Conservation (phyloP, 1,140 invertebrate genomes). For the Drosophila tani region DNA sequence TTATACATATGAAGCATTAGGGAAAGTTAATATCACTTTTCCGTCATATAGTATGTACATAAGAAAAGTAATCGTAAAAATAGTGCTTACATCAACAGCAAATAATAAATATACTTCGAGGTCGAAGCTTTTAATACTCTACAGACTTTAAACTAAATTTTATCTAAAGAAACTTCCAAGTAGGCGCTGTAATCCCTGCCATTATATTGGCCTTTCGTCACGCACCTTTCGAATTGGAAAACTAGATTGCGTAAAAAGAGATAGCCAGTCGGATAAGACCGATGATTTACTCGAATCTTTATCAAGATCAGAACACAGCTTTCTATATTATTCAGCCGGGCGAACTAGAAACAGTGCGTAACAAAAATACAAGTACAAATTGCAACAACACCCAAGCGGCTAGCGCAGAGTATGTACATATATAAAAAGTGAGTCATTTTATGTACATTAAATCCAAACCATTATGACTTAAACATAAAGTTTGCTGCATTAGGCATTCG, state of each 20-base stretch:
- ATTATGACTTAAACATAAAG: slow-evolving; percentile 27
- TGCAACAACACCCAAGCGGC: slow-evolving; percentile 18
- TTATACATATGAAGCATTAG: not conserved
- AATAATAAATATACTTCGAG: not conserved
- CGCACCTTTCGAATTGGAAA: slow-evolving; percentile 32
- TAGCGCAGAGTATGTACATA: slow-evolving; percentile 5
- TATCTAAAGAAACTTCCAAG: not conserved
- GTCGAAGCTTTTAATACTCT: slow-evolving; percentile 19
- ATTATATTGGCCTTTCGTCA: slow-evolving; percentile 19
- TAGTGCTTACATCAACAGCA: slow-evolving; percentile 32
- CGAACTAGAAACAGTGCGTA: slow-evolving; percentile 1
- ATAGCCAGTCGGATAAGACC: slow-evolving; percentile 1
- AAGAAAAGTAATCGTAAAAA: slow-evolving; percentile 21
- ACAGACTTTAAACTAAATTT: not conserved
- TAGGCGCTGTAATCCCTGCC: not conserved
- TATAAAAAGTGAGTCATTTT: slow-evolving; percentile 32
- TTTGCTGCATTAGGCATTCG: slow-evolving; percentile 14
- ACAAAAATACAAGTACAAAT: slow-evolving; percentile 1
- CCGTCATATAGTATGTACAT: slow-evolving; percentile 9
- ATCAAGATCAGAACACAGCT: slow-evolving; percentile 26
- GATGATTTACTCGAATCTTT: not conserved
- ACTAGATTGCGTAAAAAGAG: slow-evolving; percentile 19
- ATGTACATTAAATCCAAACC: slow-evolving; percentile 30
- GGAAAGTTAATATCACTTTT: slow-evolving; percentile 20
- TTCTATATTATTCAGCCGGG: not conserved